Base-by-base conservation (phyloP, 2,797 vertebrate species). In the Avahi laniger region DNA sequence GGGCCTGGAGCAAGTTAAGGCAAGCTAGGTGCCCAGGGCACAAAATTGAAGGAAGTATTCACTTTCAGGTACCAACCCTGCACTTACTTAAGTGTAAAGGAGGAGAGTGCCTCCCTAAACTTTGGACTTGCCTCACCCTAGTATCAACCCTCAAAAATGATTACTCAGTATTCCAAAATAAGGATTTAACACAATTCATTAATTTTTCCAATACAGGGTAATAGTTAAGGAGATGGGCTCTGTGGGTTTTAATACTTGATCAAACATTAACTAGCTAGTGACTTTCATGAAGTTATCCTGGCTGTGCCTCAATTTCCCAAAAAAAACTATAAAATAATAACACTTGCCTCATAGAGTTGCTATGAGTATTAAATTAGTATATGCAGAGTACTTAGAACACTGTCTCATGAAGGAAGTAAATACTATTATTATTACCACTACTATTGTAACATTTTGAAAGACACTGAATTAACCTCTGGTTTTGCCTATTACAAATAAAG, bases 401-500 rank as follows among this genome's bases (percentile, higher is more conserved):
- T 79, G 18, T 17, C 80, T 82, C 33, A 65, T 3, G 22, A 50
- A 88, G 30, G 11, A 24, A 75, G 20, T 13, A 86, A 87, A 81
- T 15, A 11, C 20, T 69, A 57, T 30, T 67, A 70, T n/a, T 41
- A 86, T 18, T 75, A 82, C 22, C 88, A 70, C 12, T 50, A 81
- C 33, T 43, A 63, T 8, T 52, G 18, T 38, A 85, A 61, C 33
- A 67, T 38, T 67, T 33, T 81, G 50, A 87, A 59, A 61, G 30
- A 63, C 43, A 63, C 18, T 83, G 80, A 52, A 67, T 73, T 91
- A 61, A 80, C 14, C 30, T 61, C 35, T 43, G 70, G 22, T 84
- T 84, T n/a, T 79, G 41, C 63, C 54, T 92, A 69, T 75, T 92
- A 95, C 46, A 84, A 65, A 20, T 67, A 91, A 91, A 65, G n/a